A percentile compares a stretch with the other conserved stretches of the same genome.
Evolutionary conservation across 2,797 vertebrate species (phyloP).

Genomic region (Ctenopoma multispine): DNA sequence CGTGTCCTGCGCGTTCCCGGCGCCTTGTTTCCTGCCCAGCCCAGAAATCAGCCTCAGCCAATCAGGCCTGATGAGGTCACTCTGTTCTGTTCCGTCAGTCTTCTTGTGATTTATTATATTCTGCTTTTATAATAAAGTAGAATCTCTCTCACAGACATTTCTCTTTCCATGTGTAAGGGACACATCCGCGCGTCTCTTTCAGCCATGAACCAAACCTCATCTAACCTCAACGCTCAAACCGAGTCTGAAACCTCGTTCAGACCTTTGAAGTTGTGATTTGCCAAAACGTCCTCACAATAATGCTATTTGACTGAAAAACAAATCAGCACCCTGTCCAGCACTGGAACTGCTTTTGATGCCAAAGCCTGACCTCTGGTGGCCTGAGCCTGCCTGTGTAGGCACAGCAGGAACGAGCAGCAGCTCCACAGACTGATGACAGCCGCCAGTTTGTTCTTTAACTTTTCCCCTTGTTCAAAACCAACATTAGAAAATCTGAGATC

Average conservation of each 20-base stretch:
- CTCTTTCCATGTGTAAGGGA: too few species aligned
- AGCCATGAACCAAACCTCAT: not conserved
- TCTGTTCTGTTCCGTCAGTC: slow-evolving; percentile 20
- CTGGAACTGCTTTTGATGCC: not conserved
- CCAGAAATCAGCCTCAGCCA: slow-evolving; percentile 52
- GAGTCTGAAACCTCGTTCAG: too few species aligned
- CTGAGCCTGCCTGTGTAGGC: not conserved
- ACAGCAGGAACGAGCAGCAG: too few species aligned
- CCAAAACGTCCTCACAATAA: not conserved
- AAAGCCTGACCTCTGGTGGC: not conserved
- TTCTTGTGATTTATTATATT: not conserved
- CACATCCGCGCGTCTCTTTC: too few species aligned
- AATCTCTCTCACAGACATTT: not conserved
- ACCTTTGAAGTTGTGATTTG: not conserved
- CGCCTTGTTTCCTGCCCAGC: slow-evolving; percentile 65
- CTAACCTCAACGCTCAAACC: too few species aligned
- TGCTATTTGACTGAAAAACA: not conserved
- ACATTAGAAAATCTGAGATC: too few species aligned
- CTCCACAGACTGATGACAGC: too few species aligned
- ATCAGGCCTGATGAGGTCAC: slow-evolving; percentile 42
- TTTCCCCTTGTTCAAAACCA: too few species aligned
- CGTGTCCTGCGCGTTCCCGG: slow-evolving; percentile 56
- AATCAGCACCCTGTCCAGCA: not conserved
- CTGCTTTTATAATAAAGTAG: not conserved
- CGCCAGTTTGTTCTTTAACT: too few species aligned